Percentiles rank a stretch among this genome's conserved stretches.
phyloP scores from a whole-genome alignment of 2,113 vertebrate genomes.

The Apistogramma diplotaenia region DNA sequence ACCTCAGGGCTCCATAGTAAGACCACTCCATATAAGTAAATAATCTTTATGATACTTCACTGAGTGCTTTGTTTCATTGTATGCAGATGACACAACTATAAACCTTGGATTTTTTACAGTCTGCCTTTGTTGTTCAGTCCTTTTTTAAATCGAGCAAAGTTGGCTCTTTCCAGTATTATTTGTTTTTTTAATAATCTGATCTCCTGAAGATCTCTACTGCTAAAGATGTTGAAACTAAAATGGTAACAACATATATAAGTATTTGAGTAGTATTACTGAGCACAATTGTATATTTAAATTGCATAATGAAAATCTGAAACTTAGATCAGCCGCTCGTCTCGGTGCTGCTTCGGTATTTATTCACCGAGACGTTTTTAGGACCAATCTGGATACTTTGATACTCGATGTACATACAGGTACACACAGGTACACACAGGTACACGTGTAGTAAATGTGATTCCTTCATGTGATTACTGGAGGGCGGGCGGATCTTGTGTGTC shows the following conservation, averaged over 20 bases:
- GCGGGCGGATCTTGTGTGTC: slow-evolving; percentile 46
- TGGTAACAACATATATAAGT: not conserved
- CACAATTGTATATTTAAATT: not conserved
- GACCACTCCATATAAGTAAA: not conserved
- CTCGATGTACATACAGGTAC: slow-evolving; percentile 87
- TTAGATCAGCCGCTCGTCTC: slow-evolving; percentile 79
- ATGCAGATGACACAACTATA: not conserved
- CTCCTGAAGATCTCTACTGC: no score
- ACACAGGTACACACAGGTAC: slow-evolving; percentile 87
- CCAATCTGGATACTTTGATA: slow-evolving; percentile 91
- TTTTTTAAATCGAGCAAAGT: not conserved
- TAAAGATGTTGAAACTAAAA: not conserved
- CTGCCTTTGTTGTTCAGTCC: not conserved
- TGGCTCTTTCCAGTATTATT: no score
- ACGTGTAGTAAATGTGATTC: slow-evolving; percentile 53
- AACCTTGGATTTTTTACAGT: not conserved
- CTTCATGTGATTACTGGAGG: slow-evolving; percentile 36
- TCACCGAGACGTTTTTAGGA: slow-evolving; percentile 91
- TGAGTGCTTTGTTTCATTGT: not conserved
- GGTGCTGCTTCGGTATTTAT: slow-evolving; percentile 91
- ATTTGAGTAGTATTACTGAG: not conserved
- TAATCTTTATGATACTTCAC: not conserved
- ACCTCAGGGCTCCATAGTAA: not conserved
- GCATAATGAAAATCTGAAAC: not conserved
- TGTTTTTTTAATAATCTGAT: no score